Base-by-base conservation (phyloP, 2,113 vertebrate genomes). In the Lepisosteus oculatus region DNA sequence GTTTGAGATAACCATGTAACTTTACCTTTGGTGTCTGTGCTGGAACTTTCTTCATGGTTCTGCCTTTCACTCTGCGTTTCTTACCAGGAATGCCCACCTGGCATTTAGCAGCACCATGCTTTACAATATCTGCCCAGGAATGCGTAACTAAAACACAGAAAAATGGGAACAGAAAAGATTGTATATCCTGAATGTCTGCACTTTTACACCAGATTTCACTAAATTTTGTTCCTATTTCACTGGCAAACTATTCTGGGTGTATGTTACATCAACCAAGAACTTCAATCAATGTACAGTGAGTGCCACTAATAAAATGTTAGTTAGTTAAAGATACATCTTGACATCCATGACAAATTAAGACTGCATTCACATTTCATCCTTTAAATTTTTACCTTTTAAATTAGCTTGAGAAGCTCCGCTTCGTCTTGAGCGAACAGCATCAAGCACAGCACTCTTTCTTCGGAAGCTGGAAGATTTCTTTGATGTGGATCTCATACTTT, bases 91-190 rank as follows among this genome's bases (percentile, higher is more conserved):
- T 44, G 55, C 70, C 80, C 1, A 65, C 45, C 56, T 90, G 89
- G 47, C 85, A 14, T 79, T 91, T 94, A 17, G 80, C 70, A 69
- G 87, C 80, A 6, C 95, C 95, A 71, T 85, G 83, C 85, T 92
- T 95, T 59, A 97, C 95, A 69, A 93, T 85, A 44, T 96, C 89
- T 43, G 92, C 94, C 90, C 90, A 97, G 56, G 93, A 91, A 69
- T 73, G 88, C 47, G 78, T 64, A 71, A 89, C 95, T 95, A 14
- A 55, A 79, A 80, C 9, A 6, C 47, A 51, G 5, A 51, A 51
- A 51, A n/a, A 3, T 67, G 67, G 42, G 1, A 61, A 74, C 54
- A 13, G 3, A 59, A 68, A 14, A 11, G 29, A 63, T 15, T 6
- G 43, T n/a, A 12, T 13, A 9, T 41, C n/a, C 29, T 29, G 29